These are phyloP conservation scores for Pteronura brasiliensis DNA, from an alignment of 2,113 vertebrate genomes.

Conservation along the genomic window DNA sequence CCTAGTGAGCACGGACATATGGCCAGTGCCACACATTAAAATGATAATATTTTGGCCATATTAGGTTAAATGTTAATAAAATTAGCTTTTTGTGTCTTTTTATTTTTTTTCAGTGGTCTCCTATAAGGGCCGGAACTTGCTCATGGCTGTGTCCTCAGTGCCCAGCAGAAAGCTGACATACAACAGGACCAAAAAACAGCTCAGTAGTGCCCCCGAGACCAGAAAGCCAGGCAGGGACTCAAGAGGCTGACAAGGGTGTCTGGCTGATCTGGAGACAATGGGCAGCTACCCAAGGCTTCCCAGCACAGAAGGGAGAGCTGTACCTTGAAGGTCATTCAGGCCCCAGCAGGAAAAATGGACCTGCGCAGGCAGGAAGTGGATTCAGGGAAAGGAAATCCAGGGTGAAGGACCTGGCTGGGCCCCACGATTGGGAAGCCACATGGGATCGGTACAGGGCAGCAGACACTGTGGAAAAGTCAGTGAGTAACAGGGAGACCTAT, in stretches of 20 bases:
- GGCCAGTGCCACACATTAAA: background rate
- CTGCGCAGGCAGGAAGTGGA: background rate
- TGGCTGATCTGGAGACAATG: background rate
- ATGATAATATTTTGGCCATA: background rate
- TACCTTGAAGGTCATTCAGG: background rate
- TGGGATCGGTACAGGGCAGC: accelerated
- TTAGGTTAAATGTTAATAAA: background rate
- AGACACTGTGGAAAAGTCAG: background rate
- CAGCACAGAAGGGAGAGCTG: too few relatives aligned
- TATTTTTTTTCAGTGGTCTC: background rate
- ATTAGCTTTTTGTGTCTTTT: background rate
- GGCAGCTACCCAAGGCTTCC: background rate
- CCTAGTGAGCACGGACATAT: too few relatives aligned
- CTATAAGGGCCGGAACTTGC: background rate
- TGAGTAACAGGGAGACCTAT: background rate
- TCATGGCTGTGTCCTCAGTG: background rate
- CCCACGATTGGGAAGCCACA: background rate
- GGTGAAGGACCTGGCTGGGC: background rate
- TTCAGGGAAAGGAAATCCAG: background rate
- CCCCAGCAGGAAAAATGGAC: background rate
- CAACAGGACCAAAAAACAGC: background rate
- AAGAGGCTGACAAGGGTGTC: accelerated
- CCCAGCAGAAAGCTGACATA: background rate
- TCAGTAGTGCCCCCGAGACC: background rate
- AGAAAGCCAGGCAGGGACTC: background rate